Percentiles rank a stretch among this genome's conserved stretches.
phyloP scores from a whole-genome alignment of 1,140 invertebrate species.

The Procambarus clarkii region DNA sequence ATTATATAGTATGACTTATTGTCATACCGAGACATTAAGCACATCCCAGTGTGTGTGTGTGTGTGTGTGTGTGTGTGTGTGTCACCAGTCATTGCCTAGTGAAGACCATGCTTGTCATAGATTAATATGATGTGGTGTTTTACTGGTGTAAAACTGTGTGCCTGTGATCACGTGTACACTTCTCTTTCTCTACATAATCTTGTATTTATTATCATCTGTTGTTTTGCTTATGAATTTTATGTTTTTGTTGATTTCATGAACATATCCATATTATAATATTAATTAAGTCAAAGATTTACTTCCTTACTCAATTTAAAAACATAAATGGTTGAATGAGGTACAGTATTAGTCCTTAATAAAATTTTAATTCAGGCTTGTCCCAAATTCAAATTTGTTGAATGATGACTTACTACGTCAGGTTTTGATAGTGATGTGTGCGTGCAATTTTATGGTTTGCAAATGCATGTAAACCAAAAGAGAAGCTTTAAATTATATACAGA shows the following conservation, averaged over 20 bases:
- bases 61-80: not conserved
- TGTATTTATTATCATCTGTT: not conserved
- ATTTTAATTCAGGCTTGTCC: not conserved
- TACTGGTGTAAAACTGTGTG: not conserved
- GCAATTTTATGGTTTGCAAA: not conserved
- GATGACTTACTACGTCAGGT: not conserved
- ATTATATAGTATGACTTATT: not conserved
- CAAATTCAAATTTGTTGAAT: not conserved
- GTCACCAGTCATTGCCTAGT: not conserved
- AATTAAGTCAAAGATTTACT: not conserved
- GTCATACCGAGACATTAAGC: not conserved
- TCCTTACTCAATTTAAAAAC: not conserved
- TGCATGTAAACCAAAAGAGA: not conserved
- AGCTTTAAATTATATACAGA: not conserved
- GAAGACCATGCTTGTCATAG: not conserved
- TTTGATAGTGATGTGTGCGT: not conserved
- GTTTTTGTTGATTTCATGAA: not conserved
- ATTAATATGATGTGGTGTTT: not conserved
- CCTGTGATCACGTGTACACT: not conserved
- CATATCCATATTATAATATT: too few species aligned
- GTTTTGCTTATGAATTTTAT: not conserved
- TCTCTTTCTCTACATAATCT: not conserved
- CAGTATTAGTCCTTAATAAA: not conserved
- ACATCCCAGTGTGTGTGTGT: not conserved
- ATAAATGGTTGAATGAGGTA: not conserved